Evolutionary conservation across 2,888 invertebrate species (phyloP), one percentile per base, ranked within the genome.

Genomic region (Linnaemya vulpina): DNA sequence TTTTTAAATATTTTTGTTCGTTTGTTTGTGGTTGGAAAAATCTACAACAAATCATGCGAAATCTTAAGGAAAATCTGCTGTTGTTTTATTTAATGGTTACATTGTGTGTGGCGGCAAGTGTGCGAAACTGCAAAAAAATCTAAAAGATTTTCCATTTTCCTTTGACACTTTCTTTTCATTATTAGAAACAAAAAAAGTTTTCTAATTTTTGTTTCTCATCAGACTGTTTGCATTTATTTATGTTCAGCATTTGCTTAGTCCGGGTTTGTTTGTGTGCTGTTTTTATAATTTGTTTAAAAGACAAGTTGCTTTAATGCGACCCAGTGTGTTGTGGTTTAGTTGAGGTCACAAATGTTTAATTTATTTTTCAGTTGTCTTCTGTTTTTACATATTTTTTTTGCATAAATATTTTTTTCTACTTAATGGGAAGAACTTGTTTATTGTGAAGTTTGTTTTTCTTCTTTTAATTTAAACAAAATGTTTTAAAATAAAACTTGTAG

Each of bases 301-400:
- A 73, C 49, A 51, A 62, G 73, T 74, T 62, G 30, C 35, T 17
- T 55, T 17, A 55, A 22, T 46, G 43, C 62, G 84, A 84, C 79
- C 79, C 75, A 76, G 53, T 43, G 53, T 43, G 22, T 3, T 30
- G 75, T 43, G 22, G 3, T 35, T 65, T 35, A 51, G 60, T 30
- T 62, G 74, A 65, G 84, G 84, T 81, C 84, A 84, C 25, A 70
- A n/a, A n/a, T 71, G 76, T 65, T 71, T 71, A 55, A 68, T 75
- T 75, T 53, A 30, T 71, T 71, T 78, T 55, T 55, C 20, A 70
- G 22, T 79, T 71, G 62, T 71, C 75, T 49, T 65, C 53, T 70
- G 43, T 55, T 65, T 75, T 49, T 51, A 67, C 20, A 5, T 38
- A 7, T 13, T 49, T n/a, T 65, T 67, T 67, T 60, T 67, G 71